Conservation (phyloP, 2,113 vertebrate species). For the Rhodinocichla rosea region DNA sequence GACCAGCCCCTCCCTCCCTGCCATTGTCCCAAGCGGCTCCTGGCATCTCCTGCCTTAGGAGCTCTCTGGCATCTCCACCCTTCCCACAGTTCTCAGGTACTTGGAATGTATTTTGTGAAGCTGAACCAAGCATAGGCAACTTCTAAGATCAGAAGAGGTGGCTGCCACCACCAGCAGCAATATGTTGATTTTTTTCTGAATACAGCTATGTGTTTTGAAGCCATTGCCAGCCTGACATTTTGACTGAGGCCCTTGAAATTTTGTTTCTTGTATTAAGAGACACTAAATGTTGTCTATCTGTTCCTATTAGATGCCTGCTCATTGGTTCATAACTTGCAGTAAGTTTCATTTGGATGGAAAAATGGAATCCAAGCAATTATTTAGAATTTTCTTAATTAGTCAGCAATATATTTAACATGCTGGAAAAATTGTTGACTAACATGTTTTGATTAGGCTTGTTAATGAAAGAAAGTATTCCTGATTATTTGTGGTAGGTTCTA, state of each 20-base stretch:
- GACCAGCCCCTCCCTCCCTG: background rate
- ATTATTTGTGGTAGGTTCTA: background rate
- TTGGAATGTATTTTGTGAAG: background rate
- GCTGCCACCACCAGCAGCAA: background rate
- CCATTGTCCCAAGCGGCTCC: fast-evolving
- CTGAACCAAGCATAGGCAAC: background rate
- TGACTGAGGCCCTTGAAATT: background rate
- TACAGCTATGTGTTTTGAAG: background rate
- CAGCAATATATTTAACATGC: background rate
- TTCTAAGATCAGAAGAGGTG: background rate
- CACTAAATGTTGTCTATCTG: background rate
- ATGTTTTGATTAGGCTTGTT: background rate
- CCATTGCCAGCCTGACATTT: background rate
- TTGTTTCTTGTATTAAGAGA: background rate
- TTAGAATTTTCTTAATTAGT: background rate
- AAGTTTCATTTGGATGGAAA: background rate
- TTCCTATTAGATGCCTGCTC: background rate
- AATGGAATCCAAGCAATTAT: background rate
- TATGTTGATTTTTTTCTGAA: background rate
- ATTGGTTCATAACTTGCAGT: background rate
- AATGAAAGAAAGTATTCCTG: background rate
- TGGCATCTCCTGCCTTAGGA: background rate
- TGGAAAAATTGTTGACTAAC: background rate
- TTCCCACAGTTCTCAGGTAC: background rate
- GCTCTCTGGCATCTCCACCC: background rate